Evolutionary conservation across 2,113 vertebrate species (phyloP).

Genomic region (Sciurus niger): DNA sequence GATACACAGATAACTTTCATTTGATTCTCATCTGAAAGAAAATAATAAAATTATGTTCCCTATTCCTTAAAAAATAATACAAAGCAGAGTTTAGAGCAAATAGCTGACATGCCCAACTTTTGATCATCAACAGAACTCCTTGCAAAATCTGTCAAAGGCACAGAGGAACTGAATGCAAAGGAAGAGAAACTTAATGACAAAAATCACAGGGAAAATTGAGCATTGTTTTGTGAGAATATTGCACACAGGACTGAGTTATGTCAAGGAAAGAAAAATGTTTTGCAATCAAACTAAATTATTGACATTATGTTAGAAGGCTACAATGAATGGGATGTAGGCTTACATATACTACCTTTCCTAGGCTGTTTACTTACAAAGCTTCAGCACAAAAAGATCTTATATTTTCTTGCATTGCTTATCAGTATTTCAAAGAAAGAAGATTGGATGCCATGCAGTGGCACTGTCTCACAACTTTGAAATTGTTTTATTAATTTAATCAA

Average conservation of each 20-base stretch:
- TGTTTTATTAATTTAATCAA: not conserved
- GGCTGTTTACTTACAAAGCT: constrained; percentile 14
- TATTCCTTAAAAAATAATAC: not conserved
- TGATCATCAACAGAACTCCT: not conserved
- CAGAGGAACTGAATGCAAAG: not conserved
- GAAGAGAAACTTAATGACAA: not conserved
- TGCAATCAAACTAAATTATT: constrained; percentile 50
- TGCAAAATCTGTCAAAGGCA: not conserved
- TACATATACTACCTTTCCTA: not conserved
- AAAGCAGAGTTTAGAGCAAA: not conserved
- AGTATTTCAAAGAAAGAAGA: constrained; percentile 26
- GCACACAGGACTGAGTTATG: not conserved
- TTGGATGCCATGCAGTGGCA: not conserved
- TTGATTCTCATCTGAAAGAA: constrained; percentile 75
- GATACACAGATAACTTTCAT: constrained; percentile 62
- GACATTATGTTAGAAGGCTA: constrained; percentile 42
- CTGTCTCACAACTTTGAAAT: not conserved
- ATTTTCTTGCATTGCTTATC: not conserved
- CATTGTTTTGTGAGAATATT: constrained; percentile 8
- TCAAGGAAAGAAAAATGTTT: constrained; percentile 4
- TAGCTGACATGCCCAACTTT: not conserved
- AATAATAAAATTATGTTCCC: constrained; percentile 2
- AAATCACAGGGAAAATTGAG: not conserved
- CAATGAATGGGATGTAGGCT: not conserved
- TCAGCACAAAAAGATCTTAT: not conserved